Evolutionary conservation across 2,888 invertebrate species (phyloP), one percentile per base, ranked within the genome.

Genomic region (Phyllotreta striolata): DNA sequence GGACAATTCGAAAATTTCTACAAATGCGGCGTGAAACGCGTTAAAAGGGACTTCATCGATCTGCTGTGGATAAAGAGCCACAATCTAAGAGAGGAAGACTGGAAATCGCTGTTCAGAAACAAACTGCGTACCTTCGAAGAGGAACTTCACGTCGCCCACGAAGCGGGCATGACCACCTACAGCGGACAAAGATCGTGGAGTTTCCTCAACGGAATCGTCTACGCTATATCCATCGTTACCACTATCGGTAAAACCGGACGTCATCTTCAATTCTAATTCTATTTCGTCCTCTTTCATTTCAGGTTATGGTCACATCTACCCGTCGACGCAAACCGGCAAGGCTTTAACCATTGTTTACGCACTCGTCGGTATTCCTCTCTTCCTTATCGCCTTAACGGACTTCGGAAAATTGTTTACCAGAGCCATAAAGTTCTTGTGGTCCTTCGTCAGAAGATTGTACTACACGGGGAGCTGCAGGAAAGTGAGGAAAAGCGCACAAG

Each of bases 241-340:
- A 95, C 93, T 51, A 94, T 95, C 83, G 95, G 95, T 94, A 89
- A 89, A 41, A 41, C 41, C 2, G 41, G n/a, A 3, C 4, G n/a
- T 24, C 9, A 49, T 12, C 24, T 14, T 10, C 24, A 55, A 41
- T 34, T 10, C 9, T 55, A 10, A 4, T 52, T 52, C 8, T 9
- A 39, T 9, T n/a, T 52, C 7, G 3, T 9, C n/a, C 3, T 6
- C 12, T 62, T 71, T 62, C 69, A 69, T 84, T 84, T 44, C 84
- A 98, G 98, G 98, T 76, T 98, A 98, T 83, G 98, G 98, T 66
- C 96, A 98, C 81, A 93, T 98, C 74, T 91, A 93, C 52, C 98
- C 98, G 0, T 91, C 91, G 72, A 98, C 98, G 8, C 87, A 84
- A 5, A 88, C 90, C 8, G 98, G 98, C 6, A 87, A 92, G 67